These are phyloP conservation scores for Wiebesia pumilae DNA, from an alignment of 1,140 invertebrate species.

Conservation along the genomic window DNA sequence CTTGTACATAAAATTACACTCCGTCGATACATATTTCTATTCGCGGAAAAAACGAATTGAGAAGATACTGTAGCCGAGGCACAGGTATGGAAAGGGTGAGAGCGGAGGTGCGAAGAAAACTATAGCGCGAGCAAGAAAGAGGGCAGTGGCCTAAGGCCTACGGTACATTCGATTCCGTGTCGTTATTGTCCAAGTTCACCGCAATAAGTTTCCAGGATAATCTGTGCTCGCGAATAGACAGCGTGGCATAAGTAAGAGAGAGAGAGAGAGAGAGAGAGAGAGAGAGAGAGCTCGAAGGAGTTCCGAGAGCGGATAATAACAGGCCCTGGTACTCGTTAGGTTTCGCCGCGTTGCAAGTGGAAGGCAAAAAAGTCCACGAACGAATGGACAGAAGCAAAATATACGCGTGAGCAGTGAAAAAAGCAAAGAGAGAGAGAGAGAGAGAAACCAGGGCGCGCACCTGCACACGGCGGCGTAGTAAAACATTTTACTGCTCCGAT, in stretches of 20 bases:
- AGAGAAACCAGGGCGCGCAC: slow-evolving; percentile 70
- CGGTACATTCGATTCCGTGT: slow-evolving; percentile 65
- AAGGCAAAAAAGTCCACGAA: slow-evolving; percentile 66
- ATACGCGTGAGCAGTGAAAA: slow-evolving; percentile 36
- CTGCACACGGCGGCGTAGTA: slow-evolving; percentile 64
- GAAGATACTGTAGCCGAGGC: background rate
- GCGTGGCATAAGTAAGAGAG: background rate
- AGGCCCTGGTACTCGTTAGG: slow-evolving; percentile 70
- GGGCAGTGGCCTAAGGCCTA: slow-evolving; percentile 58
- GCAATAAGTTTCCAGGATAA: slow-evolving; percentile 72
- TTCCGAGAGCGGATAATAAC: slow-evolving; percentile 72
- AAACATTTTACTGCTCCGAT: slow-evolving; percentile 72
- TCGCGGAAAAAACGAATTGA: slow-evolving; percentile 45
- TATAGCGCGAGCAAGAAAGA: slow-evolving; percentile 29
- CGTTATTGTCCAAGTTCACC: slow-evolving; percentile 70
- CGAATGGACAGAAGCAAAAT: slow-evolving; percentile 57
- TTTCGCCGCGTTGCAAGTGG: slow-evolving; percentile 52
- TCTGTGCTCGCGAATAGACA: slow-evolving; percentile 56
- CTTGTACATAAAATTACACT: slow-evolving; percentile 10
- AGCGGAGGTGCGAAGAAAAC: slow-evolving; percentile 41
- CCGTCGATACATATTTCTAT: slow-evolving; percentile 21
- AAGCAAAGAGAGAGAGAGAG: slow-evolving; percentile 45
- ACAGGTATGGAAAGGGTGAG: background rate
- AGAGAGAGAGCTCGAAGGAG: slow-evolving; percentile 22
- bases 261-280: background rate